Conservation (phyloP, 2,888 invertebrate genomes). For the Camponotus fellah region DNA sequence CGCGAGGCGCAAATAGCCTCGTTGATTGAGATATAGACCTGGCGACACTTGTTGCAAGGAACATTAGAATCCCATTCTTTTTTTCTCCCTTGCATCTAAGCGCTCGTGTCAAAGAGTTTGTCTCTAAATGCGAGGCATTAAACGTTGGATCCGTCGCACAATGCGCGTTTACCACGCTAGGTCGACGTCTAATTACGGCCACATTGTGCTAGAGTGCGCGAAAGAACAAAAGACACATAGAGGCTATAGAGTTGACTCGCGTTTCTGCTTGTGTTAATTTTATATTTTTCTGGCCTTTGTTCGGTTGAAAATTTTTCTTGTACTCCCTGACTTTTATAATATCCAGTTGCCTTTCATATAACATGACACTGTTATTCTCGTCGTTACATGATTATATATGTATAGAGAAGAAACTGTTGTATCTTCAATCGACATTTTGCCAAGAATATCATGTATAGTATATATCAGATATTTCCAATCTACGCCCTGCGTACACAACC, state of each 20-base stretch:
- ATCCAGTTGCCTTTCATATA: not conserved
- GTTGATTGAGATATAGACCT: conserved; percentile 36
- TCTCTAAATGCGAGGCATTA: conserved; percentile 40
- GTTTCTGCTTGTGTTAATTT: conserved; percentile 15
- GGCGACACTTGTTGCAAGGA: conserved; percentile 32
- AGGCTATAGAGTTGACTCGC: conserved; percentile 41
- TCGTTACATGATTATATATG: not conserved
- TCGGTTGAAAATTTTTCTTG: not conserved
- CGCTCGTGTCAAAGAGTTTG: conserved; percentile 30
- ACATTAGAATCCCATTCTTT: not conserved
- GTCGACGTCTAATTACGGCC: conserved; percentile 40
- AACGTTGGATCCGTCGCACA: conserved; percentile 46
- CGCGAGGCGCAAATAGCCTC: conserved; percentile 47
- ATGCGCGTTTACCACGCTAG: conserved; percentile 37
- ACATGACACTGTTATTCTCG: conserved; percentile 1
- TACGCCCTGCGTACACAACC: not conserved
- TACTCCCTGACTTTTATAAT: not conserved
- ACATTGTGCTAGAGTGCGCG: conserved; percentile 39
- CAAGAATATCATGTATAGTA: not conserved
- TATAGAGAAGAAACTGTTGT: not conserved
- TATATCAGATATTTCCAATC: conserved; percentile 17
- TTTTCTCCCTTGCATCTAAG: not conserved
- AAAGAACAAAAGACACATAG: conserved; percentile 41
- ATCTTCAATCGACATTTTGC: not conserved
- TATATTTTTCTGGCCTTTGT: conserved; percentile 17